Base-by-base conservation (phyloP, 2,888 invertebrate genomes). In the Mystacides longicornis region DNA sequence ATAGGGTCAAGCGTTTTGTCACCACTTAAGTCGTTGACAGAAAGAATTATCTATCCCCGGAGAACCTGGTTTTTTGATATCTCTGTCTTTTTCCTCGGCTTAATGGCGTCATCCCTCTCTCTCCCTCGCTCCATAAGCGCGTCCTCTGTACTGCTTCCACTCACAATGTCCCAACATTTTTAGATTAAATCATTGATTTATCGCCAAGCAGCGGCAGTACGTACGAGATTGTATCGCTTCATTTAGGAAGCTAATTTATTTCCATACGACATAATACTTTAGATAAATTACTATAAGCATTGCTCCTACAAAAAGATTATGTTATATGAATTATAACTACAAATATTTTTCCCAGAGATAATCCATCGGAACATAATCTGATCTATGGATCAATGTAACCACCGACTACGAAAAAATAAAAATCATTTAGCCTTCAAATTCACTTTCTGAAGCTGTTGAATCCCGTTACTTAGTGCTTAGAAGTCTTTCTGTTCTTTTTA, bases 41-140 rank as follows among this genome's bases (percentile, higher is more conserved):
- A 18, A 50, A 55, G 49, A 56, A 49, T 56, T 56, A 58, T 58
- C 51, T 58, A 46, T 58, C 52, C 55, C 52, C 46, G 27, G 48
- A 51, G 48, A 37, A 49, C 37, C 47, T 50, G 47, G 50, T 53
- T 42, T 46, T 21, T 49, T 45, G 19, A 21, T 50, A 43, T 55
- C 23, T 54, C 49, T 54, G 22, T 37, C 19, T 33, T 51, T 42
- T 37, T 21, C 7, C 37, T 7, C 37, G 3, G 16, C 14, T 14
- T 4, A 14, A 14, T 37, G 37, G 16, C 3, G 4, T 16, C 14
- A 14, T 37, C 37, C 16, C 37, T 7, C 37, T 37, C 37, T n/a
- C 16, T n/a, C 37, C 16, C 3, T 3, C 16, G 37, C 16, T 7
- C 16, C 27, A 11, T n/a, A n/a, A n/a, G n/a, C n/a, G n/a, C n/a